Percentiles rank a stretch among this genome's conserved stretches.
Evolutionary conservation across 2,113 vertebrate species (phyloP).

Genomic region (Mionectes macconnelli): DNA sequence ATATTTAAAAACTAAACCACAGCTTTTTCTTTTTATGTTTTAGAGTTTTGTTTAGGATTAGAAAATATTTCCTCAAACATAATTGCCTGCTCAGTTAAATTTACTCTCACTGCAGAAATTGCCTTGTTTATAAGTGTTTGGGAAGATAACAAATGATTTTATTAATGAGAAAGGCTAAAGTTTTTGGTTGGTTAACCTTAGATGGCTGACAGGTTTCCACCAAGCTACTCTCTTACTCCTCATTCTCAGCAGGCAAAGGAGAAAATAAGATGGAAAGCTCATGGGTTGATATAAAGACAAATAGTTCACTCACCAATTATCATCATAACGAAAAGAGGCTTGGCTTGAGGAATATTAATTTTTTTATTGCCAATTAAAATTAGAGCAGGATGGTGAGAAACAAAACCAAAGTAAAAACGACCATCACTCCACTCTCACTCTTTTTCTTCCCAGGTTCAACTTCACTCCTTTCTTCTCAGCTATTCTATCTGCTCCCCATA

Average conservation of each 20-base stretch:
- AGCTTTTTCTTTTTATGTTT: background rate
- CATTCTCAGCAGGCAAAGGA: background rate
- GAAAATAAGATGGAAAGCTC: background rate
- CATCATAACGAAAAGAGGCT: background rate
- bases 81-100: background rate
- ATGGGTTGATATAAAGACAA: background rate
- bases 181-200: background rate
- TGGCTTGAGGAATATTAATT: background rate
- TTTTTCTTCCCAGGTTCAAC: background rate
- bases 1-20: background rate
- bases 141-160: background rate
- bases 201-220: background rate
- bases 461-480: background rate
- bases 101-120: background rate
- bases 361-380: background rate
- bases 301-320: background rate
- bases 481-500: background rate
- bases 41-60: background rate
- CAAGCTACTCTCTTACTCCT: background rate
- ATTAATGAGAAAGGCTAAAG: background rate
- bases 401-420: background rate
- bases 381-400: background rate
- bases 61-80: background rate
- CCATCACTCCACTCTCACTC: rapidly evolving
- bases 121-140: background rate